Percentiles rank a stretch among this genome's conserved stretches.
phyloP scores from a whole-genome alignment of 2,113 vertebrate species.

The Albula goreensis region DNA sequence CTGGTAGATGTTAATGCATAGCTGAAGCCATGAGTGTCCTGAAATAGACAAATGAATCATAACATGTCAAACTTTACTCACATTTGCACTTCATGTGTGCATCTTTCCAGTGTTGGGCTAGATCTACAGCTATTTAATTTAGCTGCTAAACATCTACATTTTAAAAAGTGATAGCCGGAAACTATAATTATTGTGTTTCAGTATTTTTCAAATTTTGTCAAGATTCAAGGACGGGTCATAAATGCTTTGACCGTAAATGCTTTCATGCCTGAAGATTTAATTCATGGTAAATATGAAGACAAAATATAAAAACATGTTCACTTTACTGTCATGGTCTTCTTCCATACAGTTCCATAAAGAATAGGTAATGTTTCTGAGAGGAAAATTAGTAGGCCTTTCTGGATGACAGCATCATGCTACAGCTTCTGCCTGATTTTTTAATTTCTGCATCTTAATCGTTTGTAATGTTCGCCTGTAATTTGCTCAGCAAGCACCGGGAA shows the following conservation, averaged over 20 bases:
- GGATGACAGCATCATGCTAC: background rate
- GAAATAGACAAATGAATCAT: too few species aligned
- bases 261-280: too few species aligned
- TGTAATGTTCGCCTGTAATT: conserved; percentile 62
- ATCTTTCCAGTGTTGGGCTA: too few species aligned
- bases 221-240: background rate
- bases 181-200: too few species aligned
- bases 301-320: background rate
- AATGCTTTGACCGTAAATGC: background rate
- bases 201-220: background rate
- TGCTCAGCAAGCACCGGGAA: conserved; percentile 54
- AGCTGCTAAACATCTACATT: too few species aligned
- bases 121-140: too few species aligned
- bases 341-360: background rate
- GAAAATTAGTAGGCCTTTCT: background rate
- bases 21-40: too few species aligned
- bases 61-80: too few species aligned
- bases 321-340: background rate
- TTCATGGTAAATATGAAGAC: too few species aligned
- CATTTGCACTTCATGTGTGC: too few species aligned
- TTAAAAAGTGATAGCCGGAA: too few species aligned
- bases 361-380: background rate
- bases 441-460: conserved; percentile 60
- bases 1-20: too few species aligned
- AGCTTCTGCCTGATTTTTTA: conserved; percentile 45